Percentiles rank a stretch among this genome's conserved stretches.
Conservation (phyloP, 2,888 invertebrate genomes). For the Dicyrtomina minuta region DNA sequence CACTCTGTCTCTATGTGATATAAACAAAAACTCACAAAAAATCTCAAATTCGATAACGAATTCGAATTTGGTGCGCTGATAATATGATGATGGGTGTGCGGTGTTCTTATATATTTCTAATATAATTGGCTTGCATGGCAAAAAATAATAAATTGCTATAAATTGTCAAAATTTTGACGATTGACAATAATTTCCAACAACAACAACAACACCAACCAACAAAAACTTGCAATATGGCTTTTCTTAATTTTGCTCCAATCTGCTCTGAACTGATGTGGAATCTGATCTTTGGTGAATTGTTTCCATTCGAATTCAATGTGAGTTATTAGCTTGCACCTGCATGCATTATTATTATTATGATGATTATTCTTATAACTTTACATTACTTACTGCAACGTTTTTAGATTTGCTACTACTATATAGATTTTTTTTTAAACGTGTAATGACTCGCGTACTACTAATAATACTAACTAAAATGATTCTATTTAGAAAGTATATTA, state of each 20-base stretch:
- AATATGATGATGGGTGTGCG: conserved; percentile 8
- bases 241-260: background rate
- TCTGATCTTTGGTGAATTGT: background rate
- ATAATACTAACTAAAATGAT: too few species aligned
- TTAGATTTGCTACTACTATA: too few species aligned
- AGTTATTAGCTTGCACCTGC: conserved; percentile 19
- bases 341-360: background rate
- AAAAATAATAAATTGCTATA: background rate
- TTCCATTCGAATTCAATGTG: background rate
- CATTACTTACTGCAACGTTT: too few species aligned
- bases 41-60: background rate
- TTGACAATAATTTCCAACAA: background rate
- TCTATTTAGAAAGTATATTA: too few species aligned
- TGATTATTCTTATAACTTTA: too few species aligned
- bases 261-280: conserved; percentile 7
- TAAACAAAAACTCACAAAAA: background rate
- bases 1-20: background rate
- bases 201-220: background rate
- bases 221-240: conserved; percentile 7
- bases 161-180: background rate
- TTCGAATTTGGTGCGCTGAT: background rate
- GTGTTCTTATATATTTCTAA: conserved; percentile 2
- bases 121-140: background rate
- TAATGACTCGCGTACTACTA: too few species aligned
- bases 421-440: too few species aligned